Conservation (phyloP, 2,113 vertebrate genomes). For the Chitala chitala region DNA sequence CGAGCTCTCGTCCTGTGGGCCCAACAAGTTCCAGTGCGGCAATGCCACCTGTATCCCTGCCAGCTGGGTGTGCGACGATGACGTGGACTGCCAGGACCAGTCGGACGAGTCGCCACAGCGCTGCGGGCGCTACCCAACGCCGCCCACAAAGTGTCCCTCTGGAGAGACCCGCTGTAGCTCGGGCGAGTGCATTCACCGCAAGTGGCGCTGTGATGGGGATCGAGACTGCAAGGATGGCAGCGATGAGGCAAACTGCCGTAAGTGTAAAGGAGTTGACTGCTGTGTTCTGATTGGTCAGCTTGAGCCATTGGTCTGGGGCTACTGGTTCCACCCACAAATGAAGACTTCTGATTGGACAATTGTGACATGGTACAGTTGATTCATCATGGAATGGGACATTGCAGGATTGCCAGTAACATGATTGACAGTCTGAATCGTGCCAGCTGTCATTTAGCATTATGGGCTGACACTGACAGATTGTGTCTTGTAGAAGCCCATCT, state of each 20-base stretch:
- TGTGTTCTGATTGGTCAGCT: neutral
- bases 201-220: conserved; percentile 95
- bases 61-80: conserved; percentile 89
- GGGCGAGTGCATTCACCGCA: conserved; percentile 90
- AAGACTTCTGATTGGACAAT: neutral
- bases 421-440: no score
- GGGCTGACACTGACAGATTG: no score
- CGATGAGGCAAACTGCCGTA: conserved; percentile 92
- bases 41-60: conserved; percentile 80
- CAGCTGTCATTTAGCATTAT: no score
- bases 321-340: neutral
- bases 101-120: conserved; percentile 83
- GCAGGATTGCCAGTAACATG: no score
- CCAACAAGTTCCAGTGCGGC: conserved; percentile 85
- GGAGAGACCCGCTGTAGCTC: conserved; percentile 83
- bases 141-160: conserved; percentile 69
- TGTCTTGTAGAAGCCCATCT: no score
- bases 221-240: conserved; percentile 91
- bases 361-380: neutral
- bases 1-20: conserved; percentile 74
- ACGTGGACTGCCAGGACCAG: conserved; percentile 87
- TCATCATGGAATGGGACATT: no score
- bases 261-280: conserved; percentile 52
- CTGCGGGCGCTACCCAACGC: conserved; percentile 79
- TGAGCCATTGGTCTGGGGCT: neutral